Base-by-base conservation (phyloP, 2,888 invertebrate species). In the Hipparchia sbordonii region DNA sequence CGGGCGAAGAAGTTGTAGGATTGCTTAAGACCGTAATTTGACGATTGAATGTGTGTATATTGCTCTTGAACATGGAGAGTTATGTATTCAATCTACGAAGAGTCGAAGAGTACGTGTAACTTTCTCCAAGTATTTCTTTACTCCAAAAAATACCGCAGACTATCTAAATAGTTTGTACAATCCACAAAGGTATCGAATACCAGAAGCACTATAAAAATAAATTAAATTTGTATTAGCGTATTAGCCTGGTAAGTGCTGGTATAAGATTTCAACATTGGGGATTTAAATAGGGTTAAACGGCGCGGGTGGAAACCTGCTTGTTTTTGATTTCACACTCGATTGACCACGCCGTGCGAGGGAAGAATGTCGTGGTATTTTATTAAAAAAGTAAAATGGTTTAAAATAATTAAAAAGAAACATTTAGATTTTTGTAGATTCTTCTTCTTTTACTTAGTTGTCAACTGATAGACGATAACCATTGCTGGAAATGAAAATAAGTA, bases 261-360 rank as follows among this genome's bases (percentile, higher is more conserved):
- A 9, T 73, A 67, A 57, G 7, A 10, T 71, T 71, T 65, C 71
- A 48, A 57, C 63, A 71, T 57, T 39, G 39, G 57, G 63, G 12
- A 67, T 48, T 62, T 57, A n/a, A 23, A 3, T 45, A 62, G 71
- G 59, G 67, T 62, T 48, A 62, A 56, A 46, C 60, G 33, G 70
- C 51, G 54, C 61, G 54, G 65, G 59, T 13, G 56, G 54, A 45
- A n/a, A 52, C 12, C n/a, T 45, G 61, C 9, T 33, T 33, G 63
- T 69, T 60, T 67, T 45, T 56, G 52, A 71, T 69, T 74, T 71
- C 71, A 33, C 71, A 56, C 71, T 68, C 73, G 60, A 71, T 74
- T 71, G 65, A 61, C 10, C 59, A n/a, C 39, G 10, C 23, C 33
- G 63, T 33, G 56, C 61, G 62, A 33, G 61, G 67, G 61, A n/a